phyloP scores from a whole-genome alignment of 2,113 vertebrate species.

The Eubucco bourcierii region DNA sequence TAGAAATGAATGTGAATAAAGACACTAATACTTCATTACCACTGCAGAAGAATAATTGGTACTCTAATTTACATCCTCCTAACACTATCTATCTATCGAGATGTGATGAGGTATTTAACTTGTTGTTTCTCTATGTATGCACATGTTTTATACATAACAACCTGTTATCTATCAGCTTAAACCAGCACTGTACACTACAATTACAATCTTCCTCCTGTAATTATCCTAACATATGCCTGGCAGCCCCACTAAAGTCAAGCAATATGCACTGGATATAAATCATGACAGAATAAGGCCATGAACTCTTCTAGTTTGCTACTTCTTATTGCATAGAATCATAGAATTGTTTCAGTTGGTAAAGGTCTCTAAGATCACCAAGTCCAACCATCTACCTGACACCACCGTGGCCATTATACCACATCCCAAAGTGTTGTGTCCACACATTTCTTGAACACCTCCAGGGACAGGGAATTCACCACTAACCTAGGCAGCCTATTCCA shows the following conservation, averaged over 20 bases:
- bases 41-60: constrained; percentile 40
- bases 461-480: too few species aligned
- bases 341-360: too few species aligned
- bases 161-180: constrained; percentile 34
- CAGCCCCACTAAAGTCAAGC: not conserved
- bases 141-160: constrained; percentile 66
- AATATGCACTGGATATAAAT: not conserved
- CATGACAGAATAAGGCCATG: constrained; percentile 5
- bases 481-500: too few species aligned
- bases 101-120: constrained; percentile 59
- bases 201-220: constrained; percentile 14
- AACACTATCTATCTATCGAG: constrained; percentile 48
- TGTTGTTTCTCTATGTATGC: constrained; percentile 11
- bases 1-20: constrained; percentile 8
- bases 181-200: not conserved
- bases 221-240: constrained; percentile 22
- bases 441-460: too few species aligned
- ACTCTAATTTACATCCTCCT: constrained; percentile 50
- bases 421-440: too few species aligned
- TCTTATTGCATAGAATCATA: not conserved
- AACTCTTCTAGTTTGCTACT: not conserved
- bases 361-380: too few species aligned
- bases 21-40: constrained; percentile 36
- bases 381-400: too few species aligned
- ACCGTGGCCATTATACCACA: too few species aligned